These are phyloP conservation scores for Eupithecia dodoneata DNA, from an alignment of 2,888 invertebrate species.

Conservation along the genomic window DNA sequence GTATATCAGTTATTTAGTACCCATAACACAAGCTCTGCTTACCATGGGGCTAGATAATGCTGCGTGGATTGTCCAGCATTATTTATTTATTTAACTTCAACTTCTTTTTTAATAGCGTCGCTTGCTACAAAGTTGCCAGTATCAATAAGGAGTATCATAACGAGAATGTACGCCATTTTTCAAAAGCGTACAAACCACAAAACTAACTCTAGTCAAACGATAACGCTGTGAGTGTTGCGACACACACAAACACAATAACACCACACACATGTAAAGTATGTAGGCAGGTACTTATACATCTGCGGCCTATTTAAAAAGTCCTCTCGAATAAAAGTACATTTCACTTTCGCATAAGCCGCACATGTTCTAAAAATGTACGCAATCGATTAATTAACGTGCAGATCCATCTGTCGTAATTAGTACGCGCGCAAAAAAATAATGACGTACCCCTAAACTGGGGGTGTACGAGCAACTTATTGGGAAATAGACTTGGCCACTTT, in stretches of 20 bases:
- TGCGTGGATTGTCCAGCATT: no score
- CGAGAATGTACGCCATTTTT: no score
- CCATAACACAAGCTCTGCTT: no score
- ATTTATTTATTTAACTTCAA: no score
- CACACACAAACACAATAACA: not conserved
- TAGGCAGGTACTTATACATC: not conserved
- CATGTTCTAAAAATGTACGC: constrained; percentile 40
- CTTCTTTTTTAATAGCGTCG: no score
- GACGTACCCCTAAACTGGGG: constrained; percentile 66
- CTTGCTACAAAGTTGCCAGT: no score
- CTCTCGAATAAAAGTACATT: constrained; percentile 9
- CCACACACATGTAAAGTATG: not conserved
- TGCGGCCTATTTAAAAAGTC: constrained; percentile 12
- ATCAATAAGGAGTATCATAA: no score
- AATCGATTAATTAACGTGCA: constrained; percentile 82
- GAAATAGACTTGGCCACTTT: no score
- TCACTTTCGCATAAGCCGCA: constrained; percentile 17
- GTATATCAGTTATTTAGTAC: no score
- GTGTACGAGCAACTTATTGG: constrained; percentile 3
- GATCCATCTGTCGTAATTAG: constrained; percentile 84
- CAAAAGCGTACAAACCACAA: not conserved
- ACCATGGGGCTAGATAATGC: no score
- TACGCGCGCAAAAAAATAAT: constrained; percentile 80
- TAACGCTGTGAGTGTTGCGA: not conserved
- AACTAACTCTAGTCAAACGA: not conserved